Base-by-base conservation (phyloP, 2,113 vertebrate species). In the Hemichromis elongatus region DNA sequence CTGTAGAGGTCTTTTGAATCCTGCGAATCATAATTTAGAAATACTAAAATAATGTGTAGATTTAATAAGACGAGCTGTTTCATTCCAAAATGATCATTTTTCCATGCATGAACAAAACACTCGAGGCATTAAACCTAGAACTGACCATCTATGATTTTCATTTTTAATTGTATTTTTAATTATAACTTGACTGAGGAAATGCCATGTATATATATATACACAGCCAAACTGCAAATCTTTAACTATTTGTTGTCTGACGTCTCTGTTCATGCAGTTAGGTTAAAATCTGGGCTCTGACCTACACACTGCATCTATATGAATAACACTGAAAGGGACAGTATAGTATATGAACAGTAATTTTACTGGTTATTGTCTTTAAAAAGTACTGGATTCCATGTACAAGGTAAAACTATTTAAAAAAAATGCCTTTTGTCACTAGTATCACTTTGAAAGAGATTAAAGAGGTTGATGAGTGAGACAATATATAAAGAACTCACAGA, bases 1-100 rank as follows among this genome's bases (percentile, higher is more conserved):
- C 96, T 97, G 92, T 98, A 99, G 24, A 99, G 96, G 45, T 98
- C 97, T 0, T 87, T 88, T 3, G 97, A 97, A 4, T 94, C 96
- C 98, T 99, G 91, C 0, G 1, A 24, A 53, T 30, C 40, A 90
- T 1, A 37, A 21, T 53, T 52, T 35, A n/a, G 45, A 75, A 52
- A 30, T 52, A 1, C 26, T 52, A 19, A 52, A 75, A 75, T 33
- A 52, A 47, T 0, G 21, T 0, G 4, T 30, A 12, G 4, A 30
- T 52, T 30, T 75, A 8, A 50, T 19, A 19, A 33, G 45, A 75
- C 45, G 7, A 75, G 26, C 70, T 75, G 16, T 73, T 73, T 73
- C 6, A 73, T 0, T 73, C 1, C 16, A 50, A 75, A 50, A 2
- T 50, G 2, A 73, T 73, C 14, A n/a, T 12, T 6, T 30, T 75